Evolutionary conservation across 2,113 vertebrate species (phyloP).

Genomic region (Notarius quadriscutis): DNA sequence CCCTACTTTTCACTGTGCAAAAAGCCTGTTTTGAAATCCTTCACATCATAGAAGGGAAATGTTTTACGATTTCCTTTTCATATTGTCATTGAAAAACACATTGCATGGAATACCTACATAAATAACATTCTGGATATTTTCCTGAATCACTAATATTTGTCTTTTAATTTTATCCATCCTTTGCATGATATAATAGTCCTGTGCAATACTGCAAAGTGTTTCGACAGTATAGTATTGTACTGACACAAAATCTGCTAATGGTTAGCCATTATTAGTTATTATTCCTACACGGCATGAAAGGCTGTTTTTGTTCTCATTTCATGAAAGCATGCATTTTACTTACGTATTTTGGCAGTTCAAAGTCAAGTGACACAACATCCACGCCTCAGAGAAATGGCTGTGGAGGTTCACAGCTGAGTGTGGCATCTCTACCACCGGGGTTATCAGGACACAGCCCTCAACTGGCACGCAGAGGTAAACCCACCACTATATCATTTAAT

Average conservation of each 20-base stretch:
- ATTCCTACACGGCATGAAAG: neutral
- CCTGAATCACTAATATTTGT: neutral
- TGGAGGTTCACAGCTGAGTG: constrained; percentile 71
- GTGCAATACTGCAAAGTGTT: neutral
- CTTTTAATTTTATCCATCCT: neutral
- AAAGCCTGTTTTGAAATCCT: neutral
- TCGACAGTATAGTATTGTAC: neutral
- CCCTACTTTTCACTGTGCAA: neutral
- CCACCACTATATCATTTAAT: neutral
- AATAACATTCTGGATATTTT: neutral
- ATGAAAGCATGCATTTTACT: neutral
- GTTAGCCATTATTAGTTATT: too few relatives aligned
- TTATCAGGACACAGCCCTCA: constrained; percentile 88
- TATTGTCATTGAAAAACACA: neutral
- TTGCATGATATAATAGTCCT: neutral
- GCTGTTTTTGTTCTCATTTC: neutral
- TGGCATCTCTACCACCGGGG: constrained; percentile 65
- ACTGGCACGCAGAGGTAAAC: constrained; percentile 81
- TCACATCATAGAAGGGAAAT: neutral
- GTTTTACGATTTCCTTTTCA: neutral
- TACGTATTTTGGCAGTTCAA: constrained; percentile 56
- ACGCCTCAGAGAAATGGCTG: constrained; percentile 79
- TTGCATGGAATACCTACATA: neutral
- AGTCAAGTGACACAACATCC: constrained; percentile 76
- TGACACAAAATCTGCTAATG: neutral